Base-by-base conservation (phyloP, 2,113 vertebrate genomes). In the Rhynchomys soricoides region DNA sequence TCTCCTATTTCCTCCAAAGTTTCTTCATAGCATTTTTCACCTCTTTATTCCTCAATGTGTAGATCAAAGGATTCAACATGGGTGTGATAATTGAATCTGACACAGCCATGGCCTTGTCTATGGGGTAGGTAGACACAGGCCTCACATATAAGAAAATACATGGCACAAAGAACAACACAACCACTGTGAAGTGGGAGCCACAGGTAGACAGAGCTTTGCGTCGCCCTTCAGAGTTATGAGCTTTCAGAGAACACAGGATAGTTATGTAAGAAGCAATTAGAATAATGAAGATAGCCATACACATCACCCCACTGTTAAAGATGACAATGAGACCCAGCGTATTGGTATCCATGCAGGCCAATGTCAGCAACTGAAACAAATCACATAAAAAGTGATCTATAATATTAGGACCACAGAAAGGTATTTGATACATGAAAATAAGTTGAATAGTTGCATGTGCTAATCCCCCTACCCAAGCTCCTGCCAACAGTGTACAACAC, bases 1-100 rank as follows among this genome's bases (percentile, higher is more conserved):
- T 17, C 4, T 40, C 29, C 26, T 7, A 4, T 10, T 50, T 94
- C 22, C 1, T 45, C 86, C 70, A 93, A 5, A 91, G 19, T 85
- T 87, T 96, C 70, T 43, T 97, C 86, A 94, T 90, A 40, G 83
- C 43, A 86, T 68, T 66, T 86, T 86, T 66, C 40, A 86, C 45
- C 16, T 86, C 83, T 12, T 62, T 3, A 26, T 96, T 97, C 55
- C 95, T 95, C 52, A 95, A 16, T 7, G 90, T 97, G 7, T 93
- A 97, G 70, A 95, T 95, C 70, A 93, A 77, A 3, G 90, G 86
- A 17, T 96, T 94, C 93, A 90, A 37, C 95, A 96, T 90, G 52
- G 92, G 95, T 2, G 90, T 86, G 45, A 96, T 48, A 21, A 95
- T 68, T 21, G 92, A 87, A 3, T 92, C 77, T 8, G 86, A 96